These are phyloP conservation scores for Danio aesculapii DNA, from an alignment of 2,797 vertebrate genomes.

Conservation along the genomic window DNA sequence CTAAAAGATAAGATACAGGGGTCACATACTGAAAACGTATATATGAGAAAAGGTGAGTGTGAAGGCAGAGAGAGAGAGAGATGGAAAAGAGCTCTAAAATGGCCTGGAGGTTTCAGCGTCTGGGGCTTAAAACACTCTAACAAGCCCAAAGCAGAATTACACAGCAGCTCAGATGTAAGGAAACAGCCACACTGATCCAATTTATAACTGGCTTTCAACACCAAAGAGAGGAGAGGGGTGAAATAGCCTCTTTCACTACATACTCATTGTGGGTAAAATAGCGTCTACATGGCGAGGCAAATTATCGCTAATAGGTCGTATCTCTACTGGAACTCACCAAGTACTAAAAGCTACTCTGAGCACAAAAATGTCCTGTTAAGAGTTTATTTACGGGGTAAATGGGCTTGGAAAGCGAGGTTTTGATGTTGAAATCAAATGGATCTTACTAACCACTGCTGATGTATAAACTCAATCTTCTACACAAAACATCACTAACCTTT, in stretches of 20 bases:
- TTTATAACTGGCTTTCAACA: slow-evolving; percentile 64
- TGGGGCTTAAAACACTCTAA: slow-evolving; percentile 53
- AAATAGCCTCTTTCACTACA: slow-evolving; percentile 51
- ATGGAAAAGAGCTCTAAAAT: slow-evolving; percentile 14
- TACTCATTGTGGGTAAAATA: slow-evolving; percentile 64
- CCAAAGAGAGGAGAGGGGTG: slow-evolving; percentile 54
- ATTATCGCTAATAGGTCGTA: slow-evolving; percentile 78
- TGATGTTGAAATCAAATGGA: slow-evolving; percentile 28
- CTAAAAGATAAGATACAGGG: slow-evolving; percentile 31
- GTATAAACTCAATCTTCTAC: slow-evolving; percentile 39
- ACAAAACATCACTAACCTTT: slow-evolving; percentile 5
- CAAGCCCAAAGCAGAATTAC: slow-evolving; percentile 64
- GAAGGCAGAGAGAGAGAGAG: slow-evolving; percentile 18
- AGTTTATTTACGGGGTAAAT: slow-evolving; percentile 39
- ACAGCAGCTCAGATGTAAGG: slow-evolving; percentile 62
- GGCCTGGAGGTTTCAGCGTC: slow-evolving; percentile 21
- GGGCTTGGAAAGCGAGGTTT: background rate
- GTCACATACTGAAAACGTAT: background rate
- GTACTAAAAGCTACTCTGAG: slow-evolving; percentile 34
- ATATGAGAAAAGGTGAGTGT: background rate
- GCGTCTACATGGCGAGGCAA: slow-evolving; percentile 74
- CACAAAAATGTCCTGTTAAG: slow-evolving; percentile 33
- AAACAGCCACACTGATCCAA: slow-evolving; percentile 68
- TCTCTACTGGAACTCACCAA: slow-evolving; percentile 68
- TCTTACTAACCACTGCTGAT: slow-evolving; percentile 10